Evolutionary conservation across 2,797 vertebrate species (phyloP).

Genomic region (Siniperca obscura): DNA sequence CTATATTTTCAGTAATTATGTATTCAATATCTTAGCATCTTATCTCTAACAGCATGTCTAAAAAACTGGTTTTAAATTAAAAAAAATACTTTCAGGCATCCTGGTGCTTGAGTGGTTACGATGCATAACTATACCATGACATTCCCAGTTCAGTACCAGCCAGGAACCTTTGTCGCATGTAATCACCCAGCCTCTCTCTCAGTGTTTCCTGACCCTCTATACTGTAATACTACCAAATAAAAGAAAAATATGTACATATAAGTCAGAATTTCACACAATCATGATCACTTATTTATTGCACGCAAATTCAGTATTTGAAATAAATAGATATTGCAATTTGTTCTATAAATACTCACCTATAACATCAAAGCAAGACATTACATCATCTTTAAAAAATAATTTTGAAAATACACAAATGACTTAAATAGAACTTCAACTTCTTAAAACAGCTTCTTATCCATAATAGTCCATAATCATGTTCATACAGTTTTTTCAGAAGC

Average conservation of each 20-base stretch:
- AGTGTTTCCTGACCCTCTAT: neutral
- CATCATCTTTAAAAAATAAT: slow-evolving; percentile 36
- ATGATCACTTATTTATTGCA: slow-evolving; percentile 70
- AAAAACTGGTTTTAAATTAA: neutral
- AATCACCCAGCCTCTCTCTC: no score
- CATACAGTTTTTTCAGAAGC: slow-evolving; percentile 30
- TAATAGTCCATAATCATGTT: slow-evolving; percentile 17
- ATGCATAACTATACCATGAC: neutral
- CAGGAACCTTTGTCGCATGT: neutral
- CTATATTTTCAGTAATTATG: neutral
- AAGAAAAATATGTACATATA: neutral
- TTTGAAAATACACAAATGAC: slow-evolving; percentile 37
- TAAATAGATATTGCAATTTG: slow-evolving; percentile 48
- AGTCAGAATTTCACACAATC: slow-evolving; percentile 7
- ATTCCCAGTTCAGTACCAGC: neutral
- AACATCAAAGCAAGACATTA: slow-evolving; percentile 47
- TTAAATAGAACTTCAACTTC: slow-evolving; percentile 25
- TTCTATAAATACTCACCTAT: slow-evolving; percentile 48
- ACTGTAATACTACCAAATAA: neutral
- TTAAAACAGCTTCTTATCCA: slow-evolving; percentile 21
- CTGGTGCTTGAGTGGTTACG: neutral
- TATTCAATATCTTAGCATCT: neutral
- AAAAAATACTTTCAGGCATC: neutral
- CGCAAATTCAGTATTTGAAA: slow-evolving; percentile 61
- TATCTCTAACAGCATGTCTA: neutral